Percentiles rank a stretch among this genome's conserved stretches.
Conservation (phyloP, 2,113 vertebrate species). For the Pelodiscus sinensis region DNA sequence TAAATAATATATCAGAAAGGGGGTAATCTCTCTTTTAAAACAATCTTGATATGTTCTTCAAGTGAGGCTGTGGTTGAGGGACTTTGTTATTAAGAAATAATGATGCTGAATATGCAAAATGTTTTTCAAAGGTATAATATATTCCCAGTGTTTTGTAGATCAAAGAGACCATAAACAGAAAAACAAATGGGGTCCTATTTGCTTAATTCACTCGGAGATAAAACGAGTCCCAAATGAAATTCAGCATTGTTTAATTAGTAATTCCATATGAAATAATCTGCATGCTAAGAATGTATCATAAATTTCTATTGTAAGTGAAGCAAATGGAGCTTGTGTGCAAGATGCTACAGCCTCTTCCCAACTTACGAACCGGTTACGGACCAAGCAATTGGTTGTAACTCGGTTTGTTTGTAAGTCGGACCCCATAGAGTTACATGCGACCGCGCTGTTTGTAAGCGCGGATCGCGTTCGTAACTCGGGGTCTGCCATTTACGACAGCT, state of each 20-base stretch:
- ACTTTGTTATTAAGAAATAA: slow-evolving; percentile 1
- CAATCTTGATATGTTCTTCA: not conserved
- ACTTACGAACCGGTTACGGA: too few relatives aligned
- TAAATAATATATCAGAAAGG: not conserved
- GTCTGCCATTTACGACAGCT: too few relatives aligned
- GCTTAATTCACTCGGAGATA: slow-evolving; percentile 39
- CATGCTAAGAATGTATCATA: not conserved
- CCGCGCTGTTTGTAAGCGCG: too few relatives aligned
- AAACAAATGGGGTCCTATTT: slow-evolving; percentile 40
- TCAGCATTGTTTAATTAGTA: slow-evolving; percentile 51
- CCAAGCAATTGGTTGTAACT: too few relatives aligned
- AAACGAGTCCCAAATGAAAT: slow-evolving; percentile 37
- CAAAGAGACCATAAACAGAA: slow-evolving; percentile 45
- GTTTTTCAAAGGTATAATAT: slow-evolving; percentile 4
- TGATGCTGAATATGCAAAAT: slow-evolving; percentile 1
- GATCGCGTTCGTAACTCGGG: too few relatives aligned
- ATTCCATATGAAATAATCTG: slow-evolving; percentile 41
- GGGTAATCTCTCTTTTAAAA: not conserved
- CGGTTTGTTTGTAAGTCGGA: too few relatives aligned
- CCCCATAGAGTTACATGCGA: too few relatives aligned
- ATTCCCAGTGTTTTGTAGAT: slow-evolving; percentile 42
- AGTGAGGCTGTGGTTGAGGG: not conserved
- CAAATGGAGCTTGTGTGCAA: not conserved
- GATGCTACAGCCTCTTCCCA: not conserved
- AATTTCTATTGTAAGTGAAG: slow-evolving; percentile 18